These are phyloP conservation scores for Myotis brandtii DNA, from an alignment of 2,113 vertebrate species.

Conservation along the genomic window DNA sequence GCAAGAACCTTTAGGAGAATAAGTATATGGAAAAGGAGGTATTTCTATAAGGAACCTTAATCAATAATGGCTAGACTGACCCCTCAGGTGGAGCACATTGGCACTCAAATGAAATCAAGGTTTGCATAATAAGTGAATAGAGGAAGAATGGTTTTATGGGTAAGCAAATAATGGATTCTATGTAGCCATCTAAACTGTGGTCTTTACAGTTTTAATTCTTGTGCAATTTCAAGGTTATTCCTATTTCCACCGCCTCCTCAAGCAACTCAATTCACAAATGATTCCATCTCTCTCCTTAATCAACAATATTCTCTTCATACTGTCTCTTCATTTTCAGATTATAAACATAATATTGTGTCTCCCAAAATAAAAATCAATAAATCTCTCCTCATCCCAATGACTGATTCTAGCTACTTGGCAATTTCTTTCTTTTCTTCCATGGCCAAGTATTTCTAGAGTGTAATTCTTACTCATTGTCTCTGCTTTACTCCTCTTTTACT, in stretches of 20 bases:
- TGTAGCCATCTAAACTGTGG: background rate
- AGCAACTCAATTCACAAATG: background rate
- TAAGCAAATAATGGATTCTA: background rate
- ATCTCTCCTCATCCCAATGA: background rate
- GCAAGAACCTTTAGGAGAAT: background rate
- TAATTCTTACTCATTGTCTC: background rate
- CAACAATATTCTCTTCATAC: background rate
- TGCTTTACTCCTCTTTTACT: background rate
- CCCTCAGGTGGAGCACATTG: background rate
- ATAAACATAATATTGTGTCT: background rate
- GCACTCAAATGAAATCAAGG: background rate
- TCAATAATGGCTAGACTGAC: background rate
- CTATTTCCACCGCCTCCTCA: background rate
- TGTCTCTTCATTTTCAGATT: background rate
- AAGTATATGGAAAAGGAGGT: background rate
- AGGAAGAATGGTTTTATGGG: background rate
- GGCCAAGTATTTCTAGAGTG: background rate
- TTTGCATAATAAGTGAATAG: background rate
- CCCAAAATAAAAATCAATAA: background rate
- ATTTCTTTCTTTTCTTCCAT: background rate
- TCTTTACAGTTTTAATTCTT: background rate
- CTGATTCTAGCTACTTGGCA: background rate
- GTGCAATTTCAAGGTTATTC: background rate
- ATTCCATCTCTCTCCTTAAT: background rate
- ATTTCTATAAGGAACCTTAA: background rate